Conservation (phyloP, 2,113 vertebrate species). For the Pelecanoides urinatrix region DNA sequence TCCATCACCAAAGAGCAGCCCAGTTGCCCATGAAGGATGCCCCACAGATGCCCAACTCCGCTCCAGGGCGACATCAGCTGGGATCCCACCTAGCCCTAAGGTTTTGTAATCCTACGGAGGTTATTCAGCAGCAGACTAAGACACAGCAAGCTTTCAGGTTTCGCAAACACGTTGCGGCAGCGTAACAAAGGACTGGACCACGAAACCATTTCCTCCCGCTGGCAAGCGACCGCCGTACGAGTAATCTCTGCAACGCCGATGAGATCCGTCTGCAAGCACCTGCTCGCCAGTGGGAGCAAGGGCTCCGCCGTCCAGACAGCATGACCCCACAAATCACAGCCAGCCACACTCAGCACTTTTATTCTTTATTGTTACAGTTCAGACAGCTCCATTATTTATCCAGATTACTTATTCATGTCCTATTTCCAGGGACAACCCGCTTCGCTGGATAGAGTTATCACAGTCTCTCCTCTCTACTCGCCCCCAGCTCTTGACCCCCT, state of each 20-base stretch:
- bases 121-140: not conserved
- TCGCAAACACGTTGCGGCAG: not conserved
- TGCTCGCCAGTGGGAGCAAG: not conserved
- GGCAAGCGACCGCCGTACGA: accelerated
- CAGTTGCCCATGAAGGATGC: accelerated
- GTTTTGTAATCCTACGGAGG: not conserved
- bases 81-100: not conserved
- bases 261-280: not conserved
- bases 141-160: not conserved
- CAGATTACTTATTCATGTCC: slow-evolving; percentile 57
- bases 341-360: slow-evolving; percentile 52
- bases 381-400: slow-evolving; percentile 67
- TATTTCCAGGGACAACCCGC: slow-evolving; percentile 24
- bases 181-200: not conserved
- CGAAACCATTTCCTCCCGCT: not conserved
- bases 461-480: not conserved
- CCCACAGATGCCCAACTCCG: accelerated
- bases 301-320: not conserved
- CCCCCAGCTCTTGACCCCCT: not conserved
- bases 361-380: slow-evolving; percentile 59
- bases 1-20: not conserved
- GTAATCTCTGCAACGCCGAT: not conserved
- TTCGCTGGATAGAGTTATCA: not conserved
- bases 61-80: not conserved
- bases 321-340: slow-evolving; percentile 58